phyloP scores from a whole-genome alignment of 2,797 vertebrate genomes.

The Rousettus madagascariensis region DNA sequence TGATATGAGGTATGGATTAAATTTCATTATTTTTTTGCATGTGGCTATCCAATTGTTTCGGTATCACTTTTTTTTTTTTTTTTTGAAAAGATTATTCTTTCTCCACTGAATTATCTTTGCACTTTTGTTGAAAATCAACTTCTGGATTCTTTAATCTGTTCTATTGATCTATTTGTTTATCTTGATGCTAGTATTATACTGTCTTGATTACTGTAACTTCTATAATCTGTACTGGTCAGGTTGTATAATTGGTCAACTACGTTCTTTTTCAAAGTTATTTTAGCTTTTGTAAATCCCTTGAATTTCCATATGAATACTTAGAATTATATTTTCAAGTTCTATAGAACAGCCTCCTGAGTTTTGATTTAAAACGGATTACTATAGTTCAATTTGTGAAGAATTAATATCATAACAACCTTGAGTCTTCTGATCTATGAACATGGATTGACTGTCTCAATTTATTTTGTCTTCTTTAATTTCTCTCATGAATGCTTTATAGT shows the following conservation, averaged over 20 bases:
- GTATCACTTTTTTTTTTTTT: background rate
- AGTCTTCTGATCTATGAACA: background rate
- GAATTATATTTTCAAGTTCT: background rate
- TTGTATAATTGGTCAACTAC: background rate
- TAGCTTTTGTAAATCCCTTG: background rate
- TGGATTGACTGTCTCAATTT: background rate
- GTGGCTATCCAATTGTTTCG: background rate
- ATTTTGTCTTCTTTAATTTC: background rate
- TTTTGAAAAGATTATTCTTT: background rate
- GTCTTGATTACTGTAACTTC: background rate
- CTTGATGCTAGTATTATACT: background rate
- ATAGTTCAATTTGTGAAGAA: background rate
- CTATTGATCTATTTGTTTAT: background rate
- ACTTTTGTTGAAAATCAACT: conserved; percentile 32
- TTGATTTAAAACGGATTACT: background rate
- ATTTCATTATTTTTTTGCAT: background rate
- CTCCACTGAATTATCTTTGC: background rate
- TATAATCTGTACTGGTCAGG: background rate
- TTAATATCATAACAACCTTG: background rate
- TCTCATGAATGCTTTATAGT: background rate
- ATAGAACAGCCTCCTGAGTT: background rate
- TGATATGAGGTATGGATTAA: background rate
- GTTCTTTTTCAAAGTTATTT: background rate
- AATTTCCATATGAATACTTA: background rate
- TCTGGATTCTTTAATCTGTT: background rate